Conservation (phyloP, 2,113 vertebrate genomes). For the Lontra canadensis region DNA sequence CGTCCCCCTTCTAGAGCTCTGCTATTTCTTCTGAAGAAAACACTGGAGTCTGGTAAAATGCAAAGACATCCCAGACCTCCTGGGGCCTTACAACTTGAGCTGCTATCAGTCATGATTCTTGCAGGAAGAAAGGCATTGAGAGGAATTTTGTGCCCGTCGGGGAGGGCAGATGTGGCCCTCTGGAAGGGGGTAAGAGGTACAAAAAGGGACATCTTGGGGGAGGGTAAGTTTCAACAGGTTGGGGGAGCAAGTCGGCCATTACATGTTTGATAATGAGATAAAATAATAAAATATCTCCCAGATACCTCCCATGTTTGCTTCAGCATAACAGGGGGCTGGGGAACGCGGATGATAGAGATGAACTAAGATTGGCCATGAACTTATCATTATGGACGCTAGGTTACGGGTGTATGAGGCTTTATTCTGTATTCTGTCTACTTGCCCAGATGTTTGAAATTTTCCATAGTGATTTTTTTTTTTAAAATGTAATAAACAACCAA, state of each 20-base stretch:
- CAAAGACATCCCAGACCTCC: neutral
- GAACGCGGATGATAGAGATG: neutral
- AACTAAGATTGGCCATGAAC: neutral
- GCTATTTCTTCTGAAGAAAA: neutral
- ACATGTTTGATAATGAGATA: neutral
- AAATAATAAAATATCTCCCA: neutral
- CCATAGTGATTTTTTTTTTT: neutral
- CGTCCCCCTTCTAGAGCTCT: neutral
- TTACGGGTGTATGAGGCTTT: neutral
- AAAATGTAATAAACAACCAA: neutral
- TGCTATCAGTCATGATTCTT: neutral
- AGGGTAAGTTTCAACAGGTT: neutral
- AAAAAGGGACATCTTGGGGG: neutral
- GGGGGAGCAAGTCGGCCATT: neutral
- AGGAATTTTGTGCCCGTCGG: neutral
- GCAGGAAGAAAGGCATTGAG: neutral
- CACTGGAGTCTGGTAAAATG: neutral
- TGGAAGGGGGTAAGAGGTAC: neutral
- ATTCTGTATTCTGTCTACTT: neutral
- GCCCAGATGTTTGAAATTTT: neutral
- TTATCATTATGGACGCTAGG: neutral
- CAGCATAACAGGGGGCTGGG: neutral
- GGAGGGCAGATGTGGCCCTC: neutral
- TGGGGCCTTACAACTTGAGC: neutral
- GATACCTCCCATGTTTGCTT: neutral